These are phyloP conservation scores for Amiota communis DNA, from an alignment of 2,888 invertebrate genomes.

Conservation along the genomic window DNA sequence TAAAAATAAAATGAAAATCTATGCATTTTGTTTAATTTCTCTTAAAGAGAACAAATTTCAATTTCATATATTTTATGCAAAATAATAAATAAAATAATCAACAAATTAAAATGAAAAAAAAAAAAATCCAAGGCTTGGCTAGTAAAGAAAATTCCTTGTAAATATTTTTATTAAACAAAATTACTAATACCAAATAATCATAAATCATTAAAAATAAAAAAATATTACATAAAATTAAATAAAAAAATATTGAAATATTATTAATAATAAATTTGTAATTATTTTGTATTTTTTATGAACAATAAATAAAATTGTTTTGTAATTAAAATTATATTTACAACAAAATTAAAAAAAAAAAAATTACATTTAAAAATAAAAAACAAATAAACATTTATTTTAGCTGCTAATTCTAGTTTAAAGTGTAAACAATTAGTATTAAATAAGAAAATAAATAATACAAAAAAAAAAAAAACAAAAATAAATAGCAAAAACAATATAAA, in stretches of 20 bases:
- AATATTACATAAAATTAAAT: constrained; percentile 29
- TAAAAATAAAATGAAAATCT: background rate
- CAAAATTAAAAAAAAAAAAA: constrained; percentile 45
- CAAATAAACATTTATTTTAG: constrained; percentile 32
- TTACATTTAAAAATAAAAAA: constrained; percentile 32
- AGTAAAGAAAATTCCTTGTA: constrained; percentile 34
- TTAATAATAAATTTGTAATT: constrained; percentile 56
- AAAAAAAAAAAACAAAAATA: constrained; percentile 29
- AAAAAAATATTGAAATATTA: constrained; percentile 39
- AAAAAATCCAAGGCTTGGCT: constrained; percentile 42
- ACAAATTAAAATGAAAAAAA: constrained; percentile 24
- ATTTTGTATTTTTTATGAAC: constrained; percentile 60
- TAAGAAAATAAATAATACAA: constrained; percentile 24
- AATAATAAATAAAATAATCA: constrained; percentile 22
- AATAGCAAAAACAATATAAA: constrained; percentile 36
- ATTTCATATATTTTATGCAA: background rate
- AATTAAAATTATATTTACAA: constrained; percentile 42
- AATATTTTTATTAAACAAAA: constrained; percentile 35
- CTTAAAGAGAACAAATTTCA: background rate
- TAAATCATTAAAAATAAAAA: constrained; percentile 13
- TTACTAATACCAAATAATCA: constrained; percentile 25
- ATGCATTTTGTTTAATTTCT: background rate
- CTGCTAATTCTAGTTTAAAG: constrained; percentile 23
- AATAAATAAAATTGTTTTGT: constrained; percentile 50
- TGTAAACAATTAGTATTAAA: constrained; percentile 14